phyloP scores from a whole-genome alignment of 2,113 vertebrate species.

The Sapajus apella region DNA sequence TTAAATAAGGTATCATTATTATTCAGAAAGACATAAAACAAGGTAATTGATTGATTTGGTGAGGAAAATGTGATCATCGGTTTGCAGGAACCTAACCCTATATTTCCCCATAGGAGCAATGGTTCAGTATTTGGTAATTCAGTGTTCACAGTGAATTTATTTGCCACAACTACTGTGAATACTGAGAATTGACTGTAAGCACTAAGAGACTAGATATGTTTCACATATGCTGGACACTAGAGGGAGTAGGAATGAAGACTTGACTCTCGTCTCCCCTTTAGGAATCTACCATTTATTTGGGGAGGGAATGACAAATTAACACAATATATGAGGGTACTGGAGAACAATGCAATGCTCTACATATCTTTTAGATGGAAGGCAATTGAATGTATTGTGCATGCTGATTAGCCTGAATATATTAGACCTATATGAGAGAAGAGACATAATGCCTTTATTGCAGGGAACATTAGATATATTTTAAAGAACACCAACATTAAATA shows the following conservation, averaged over 20 bases:
- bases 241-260: conserved; percentile 60
- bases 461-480: background rate
- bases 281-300: conserved; percentile 14
- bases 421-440: background rate
- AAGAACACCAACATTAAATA: conserved; percentile 52
- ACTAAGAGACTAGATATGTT: conserved; percentile 13
- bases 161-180: background rate
- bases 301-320: background rate
- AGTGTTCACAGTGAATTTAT: background rate
- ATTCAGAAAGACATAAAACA: background rate
- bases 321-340: background rate
- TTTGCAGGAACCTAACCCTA: background rate
- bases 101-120: background rate
- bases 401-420: background rate
- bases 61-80: background rate
- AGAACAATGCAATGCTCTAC: background rate
- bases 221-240: conserved; percentile 39
- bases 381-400: background rate
- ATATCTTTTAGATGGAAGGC: background rate
- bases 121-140: background rate
- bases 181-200: background rate
- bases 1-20: background rate
- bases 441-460: background rate
- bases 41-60: background rate
- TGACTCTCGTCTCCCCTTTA: background rate